Conservation (phyloP, 2,888 invertebrate species). For the Stenichneumon culpator region DNA sequence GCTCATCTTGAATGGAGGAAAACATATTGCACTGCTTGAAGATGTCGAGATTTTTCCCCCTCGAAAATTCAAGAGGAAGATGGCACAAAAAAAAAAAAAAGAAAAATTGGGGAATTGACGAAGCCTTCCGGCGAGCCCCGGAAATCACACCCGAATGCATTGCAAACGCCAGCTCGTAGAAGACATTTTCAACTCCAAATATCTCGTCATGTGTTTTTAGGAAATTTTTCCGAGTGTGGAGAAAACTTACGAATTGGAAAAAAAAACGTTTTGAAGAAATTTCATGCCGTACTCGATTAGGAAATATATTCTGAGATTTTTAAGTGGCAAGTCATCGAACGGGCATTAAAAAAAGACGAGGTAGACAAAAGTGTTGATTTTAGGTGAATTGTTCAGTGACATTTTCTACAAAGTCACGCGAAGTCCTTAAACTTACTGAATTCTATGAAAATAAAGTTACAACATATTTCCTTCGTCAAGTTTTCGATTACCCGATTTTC, state of each 20-base stretch:
- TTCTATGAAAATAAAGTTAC: too few relatives aligned
- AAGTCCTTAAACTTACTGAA: neutral
- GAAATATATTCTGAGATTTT: neutral
- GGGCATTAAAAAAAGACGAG: too few relatives aligned
- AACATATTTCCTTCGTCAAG: too few relatives aligned
- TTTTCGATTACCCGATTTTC: neutral
- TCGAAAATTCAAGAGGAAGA: slow-evolving; percentile 49
- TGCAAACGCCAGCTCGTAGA: neutral
- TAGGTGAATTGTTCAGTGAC: too few relatives aligned
- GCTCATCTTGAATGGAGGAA: slow-evolving; percentile 45
- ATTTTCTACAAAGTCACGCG: too few relatives aligned
- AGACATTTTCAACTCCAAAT: neutral
- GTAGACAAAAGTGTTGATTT: too few relatives aligned
- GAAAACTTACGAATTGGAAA: neutral
- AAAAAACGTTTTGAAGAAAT: neutral
- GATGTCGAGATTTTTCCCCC: slow-evolving; percentile 52
- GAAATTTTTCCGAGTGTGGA: neutral
- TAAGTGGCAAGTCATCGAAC: too few relatives aligned
- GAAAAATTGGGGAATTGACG: slow-evolving; percentile 25
- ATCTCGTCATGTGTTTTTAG: neutral
- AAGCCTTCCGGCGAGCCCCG: slow-evolving; percentile 64
- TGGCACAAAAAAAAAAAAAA: slow-evolving; percentile 25
- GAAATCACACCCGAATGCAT: slow-evolving; percentile 53
- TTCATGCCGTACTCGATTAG: neutral
- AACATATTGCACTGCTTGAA: neutral